These are phyloP conservation scores for Helicoverpa zea DNA, from an alignment of 1,140 invertebrate species.

Conservation along the genomic window DNA sequence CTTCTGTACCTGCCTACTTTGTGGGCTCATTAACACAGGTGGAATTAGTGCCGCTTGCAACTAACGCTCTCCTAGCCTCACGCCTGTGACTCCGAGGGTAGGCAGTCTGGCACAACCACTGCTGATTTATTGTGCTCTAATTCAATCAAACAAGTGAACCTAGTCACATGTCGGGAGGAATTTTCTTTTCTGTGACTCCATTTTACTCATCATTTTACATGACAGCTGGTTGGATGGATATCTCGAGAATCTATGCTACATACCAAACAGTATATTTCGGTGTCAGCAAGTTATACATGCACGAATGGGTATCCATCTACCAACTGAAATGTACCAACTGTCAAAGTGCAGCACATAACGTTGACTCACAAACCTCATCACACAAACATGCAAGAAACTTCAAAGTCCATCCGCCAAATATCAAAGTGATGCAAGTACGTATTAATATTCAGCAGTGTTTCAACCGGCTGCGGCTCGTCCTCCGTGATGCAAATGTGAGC, in stretches of 20 bases:
- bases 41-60: conserved; percentile 27
- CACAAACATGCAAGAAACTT: conserved; percentile 27
- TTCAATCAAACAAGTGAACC: too few species aligned
- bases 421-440: conserved; percentile 42
- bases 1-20: neutral
- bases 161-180: too few species aligned
- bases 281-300: too few species aligned
- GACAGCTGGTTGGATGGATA: too few species aligned
- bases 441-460: conserved; percentile 44
- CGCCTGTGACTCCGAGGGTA: neutral
- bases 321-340: neutral
- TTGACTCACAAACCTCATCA: neutral
- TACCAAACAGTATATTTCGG: too few species aligned
- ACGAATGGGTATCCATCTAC: neutral
- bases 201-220: too few species aligned
- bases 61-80: conserved; percentile 20
- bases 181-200: too few species aligned
- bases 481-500: conserved; percentile 38
- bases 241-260: too few species aligned
- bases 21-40: conserved; percentile 30
- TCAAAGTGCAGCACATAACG: neutral
- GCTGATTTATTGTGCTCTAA: neutral
- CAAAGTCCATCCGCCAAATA: conserved; percentile 41
- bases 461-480: neutral
- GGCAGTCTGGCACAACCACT: neutral